These are phyloP conservation scores for Tetragonula clypearis DNA, from an alignment of 1,140 invertebrate genomes.

Conservation along the genomic window DNA sequence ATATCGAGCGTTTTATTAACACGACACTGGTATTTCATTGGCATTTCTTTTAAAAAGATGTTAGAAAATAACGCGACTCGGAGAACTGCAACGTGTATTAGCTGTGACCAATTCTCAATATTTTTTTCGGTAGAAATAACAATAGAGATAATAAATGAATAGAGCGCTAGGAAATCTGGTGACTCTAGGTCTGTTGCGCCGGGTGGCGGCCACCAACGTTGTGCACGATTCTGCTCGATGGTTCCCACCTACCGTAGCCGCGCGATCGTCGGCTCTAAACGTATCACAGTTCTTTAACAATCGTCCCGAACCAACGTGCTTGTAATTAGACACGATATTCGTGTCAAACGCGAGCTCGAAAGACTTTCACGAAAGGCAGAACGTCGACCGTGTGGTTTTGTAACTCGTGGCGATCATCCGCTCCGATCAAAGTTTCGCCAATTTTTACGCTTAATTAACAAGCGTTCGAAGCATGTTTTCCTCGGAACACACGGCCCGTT, in stretches of 20 bases:
- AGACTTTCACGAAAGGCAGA: conserved; percentile 55
- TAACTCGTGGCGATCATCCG: conserved; percentile 36
- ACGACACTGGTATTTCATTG: neutral
- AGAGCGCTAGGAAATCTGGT: conserved; percentile 54
- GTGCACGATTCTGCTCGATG: conserved; percentile 62
- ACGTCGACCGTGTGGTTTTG: conserved; percentile 37
- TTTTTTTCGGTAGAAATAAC: conserved; percentile 11
- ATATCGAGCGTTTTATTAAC: neutral
- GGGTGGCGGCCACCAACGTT: conserved; percentile 68
- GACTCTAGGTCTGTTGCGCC: conserved; percentile 54
- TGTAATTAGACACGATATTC: conserved; percentile 68
- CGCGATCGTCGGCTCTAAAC: conserved; percentile 58
- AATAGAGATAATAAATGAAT: conserved; percentile 49
- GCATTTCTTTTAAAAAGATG: neutral
- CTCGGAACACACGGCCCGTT: neutral
- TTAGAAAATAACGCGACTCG: neutral
- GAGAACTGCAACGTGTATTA: neutral
- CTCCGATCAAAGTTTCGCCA: conserved; percentile 16
- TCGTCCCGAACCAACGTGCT: conserved; percentile 55
- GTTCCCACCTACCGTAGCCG: conserved; percentile 62
- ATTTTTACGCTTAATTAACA: conserved; percentile 4
- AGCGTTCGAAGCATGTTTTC: neutral
- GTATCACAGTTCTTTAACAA: conserved; percentile 65
- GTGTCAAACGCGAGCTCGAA: conserved; percentile 60
- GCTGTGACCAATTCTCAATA: neutral